Evolutionary conservation across 1,140 invertebrate genomes (phyloP), one percentile per base, ranked within the genome.

Genomic region (Hycleus phaleratus): DNA sequence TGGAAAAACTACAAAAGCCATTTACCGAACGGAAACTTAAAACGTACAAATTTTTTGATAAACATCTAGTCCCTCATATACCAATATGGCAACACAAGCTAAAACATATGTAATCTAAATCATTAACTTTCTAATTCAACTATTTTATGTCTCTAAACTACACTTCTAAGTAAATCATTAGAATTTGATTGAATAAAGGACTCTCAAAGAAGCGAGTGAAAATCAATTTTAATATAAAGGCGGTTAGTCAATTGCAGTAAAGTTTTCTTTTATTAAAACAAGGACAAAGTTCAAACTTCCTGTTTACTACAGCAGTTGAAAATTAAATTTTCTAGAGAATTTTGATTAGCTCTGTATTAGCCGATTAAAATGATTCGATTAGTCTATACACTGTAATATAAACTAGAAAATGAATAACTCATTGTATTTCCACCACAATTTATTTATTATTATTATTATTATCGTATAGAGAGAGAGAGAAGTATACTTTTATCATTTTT

Each of bases 371-470:
- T 26, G 51, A 53, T 53, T 53, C 51, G 42, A 53, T 53, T 53
- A 46, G 42, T 26, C 32, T 18, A 18, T 18, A 18, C 24, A 44
- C 25, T 46, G 51, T 53, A 52, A 52, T 53, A 53, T 53, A 45
- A 53, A 42, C 51, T 46, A 45, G 42, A 53, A 53, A 32, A 53
- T 53, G 26, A 53, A 52, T 52, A 52, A 52, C 40, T 52, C 50
- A 52, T 52, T 52, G 45, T 52, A 52, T 52, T 52, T 52, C 18
- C 51, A 53, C 51, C 51, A 45, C 42, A 53, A 53, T 53, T 32
- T 5, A 32, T 5, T 32, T 32, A 32, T 32, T 32, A 4, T 32
- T 7, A 32, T 32, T 32, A 5, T 32, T 32, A 32, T 18, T 18
- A 18, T 18, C 32, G 32, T 4, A 32, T 32, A 32, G 32, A 32